phyloP scores from a whole-genome alignment of 2,888 invertebrate genomes.

The Mythimna loreyi region DNA sequence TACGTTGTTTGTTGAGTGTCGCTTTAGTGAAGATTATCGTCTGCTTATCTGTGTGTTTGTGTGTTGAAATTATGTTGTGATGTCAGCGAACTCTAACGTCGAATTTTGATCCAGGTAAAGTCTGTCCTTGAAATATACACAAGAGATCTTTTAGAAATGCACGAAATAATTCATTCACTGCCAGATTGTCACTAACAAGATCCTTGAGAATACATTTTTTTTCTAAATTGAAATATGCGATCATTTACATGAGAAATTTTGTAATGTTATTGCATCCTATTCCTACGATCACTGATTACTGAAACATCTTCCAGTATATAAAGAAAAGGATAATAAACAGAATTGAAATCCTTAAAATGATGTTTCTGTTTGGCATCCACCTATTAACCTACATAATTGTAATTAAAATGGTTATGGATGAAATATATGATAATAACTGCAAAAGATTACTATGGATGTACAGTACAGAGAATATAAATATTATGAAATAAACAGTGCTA shows the following conservation, averaged over 20 bases:
- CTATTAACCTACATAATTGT: no score
- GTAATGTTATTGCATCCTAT: no score
- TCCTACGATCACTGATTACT: no score
- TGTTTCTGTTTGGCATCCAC: no score
- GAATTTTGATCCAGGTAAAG: constrained; percentile 46
- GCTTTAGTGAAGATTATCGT: constrained; percentile 52
- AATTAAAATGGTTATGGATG: neutral
- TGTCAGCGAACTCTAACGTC: constrained; percentile 57
- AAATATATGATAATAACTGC: neutral
- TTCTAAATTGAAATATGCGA: neutral
- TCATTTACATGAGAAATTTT: neutral
- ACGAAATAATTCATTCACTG: neutral
- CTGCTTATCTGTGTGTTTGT: constrained; percentile 60
- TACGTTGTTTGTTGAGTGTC: constrained; percentile 49
- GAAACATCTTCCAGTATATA: no score
- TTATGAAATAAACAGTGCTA: neutral
- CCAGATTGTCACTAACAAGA: neutral
- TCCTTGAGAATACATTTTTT: neutral
- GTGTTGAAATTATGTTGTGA: constrained; percentile 61
- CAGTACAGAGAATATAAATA: no score
- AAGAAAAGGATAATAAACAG: no score
- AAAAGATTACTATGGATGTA: neutral
- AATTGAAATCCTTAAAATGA: no score
- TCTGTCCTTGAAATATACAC: constrained; percentile 28
- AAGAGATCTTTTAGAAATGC: neutral